Conservation (phyloP, 2,113 vertebrate species). For the Leiothrix lutea region DNA sequence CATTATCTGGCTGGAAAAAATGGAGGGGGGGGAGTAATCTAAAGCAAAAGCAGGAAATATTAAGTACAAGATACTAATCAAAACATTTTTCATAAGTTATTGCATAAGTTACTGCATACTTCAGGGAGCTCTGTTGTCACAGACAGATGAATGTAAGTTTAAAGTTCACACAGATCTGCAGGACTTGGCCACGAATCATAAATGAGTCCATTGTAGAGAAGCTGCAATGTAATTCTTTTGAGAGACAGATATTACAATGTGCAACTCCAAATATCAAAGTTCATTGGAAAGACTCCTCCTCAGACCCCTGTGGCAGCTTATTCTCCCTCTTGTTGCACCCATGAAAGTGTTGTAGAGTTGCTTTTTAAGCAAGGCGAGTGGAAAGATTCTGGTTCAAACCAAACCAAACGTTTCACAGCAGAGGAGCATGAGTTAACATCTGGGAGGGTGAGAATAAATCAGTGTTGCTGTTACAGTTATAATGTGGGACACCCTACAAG, state of each 20-base stretch:
- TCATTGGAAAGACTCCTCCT: neutral
- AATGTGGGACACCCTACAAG: neutral
- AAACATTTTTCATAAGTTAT: neutral
- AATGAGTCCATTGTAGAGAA: neutral
- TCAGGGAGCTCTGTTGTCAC: slow-evolving; percentile 2
- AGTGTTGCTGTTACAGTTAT: neutral
- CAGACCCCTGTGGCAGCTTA: neutral
- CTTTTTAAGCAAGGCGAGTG: neutral
- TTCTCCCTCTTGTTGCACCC: neutral
- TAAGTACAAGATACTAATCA: neutral
- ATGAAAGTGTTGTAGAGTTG: neutral
- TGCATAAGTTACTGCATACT: slow-evolving; percentile 16
- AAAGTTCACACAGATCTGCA: slow-evolving; percentile 27
- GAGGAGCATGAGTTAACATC: neutral
- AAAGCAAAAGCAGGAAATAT: slow-evolving; percentile 12
- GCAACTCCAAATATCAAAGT: neutral
- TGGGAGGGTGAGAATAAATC: neutral
- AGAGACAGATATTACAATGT: neutral
- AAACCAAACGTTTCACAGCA: neutral
- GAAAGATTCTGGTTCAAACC: neutral
- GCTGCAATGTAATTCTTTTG: neutral
- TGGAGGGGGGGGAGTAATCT: neutral
- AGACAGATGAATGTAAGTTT: slow-evolving; percentile 2
- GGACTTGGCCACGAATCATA: neutral
- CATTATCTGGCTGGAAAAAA: neutral